Conservation (phyloP, 1,140 invertebrate genomes). For the Paramacrobiotus metropolitanus region DNA sequence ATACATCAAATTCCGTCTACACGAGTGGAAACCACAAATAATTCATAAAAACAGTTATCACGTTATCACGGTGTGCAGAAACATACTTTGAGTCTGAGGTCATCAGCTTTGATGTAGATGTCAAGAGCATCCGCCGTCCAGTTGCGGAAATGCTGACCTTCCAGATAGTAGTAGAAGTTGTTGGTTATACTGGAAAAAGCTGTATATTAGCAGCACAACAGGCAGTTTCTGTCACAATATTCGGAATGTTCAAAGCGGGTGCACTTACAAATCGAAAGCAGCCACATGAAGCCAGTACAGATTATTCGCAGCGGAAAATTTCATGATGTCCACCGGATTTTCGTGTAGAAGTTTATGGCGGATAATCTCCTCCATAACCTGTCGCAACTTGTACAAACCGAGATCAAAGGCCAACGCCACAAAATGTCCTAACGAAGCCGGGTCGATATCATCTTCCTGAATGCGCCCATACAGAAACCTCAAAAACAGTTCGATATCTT, state of each 20-base stretch:
- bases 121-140: not conserved
- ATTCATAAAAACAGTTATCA: not conserved
- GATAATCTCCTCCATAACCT: not conserved
- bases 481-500: not conserved
- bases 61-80: too few relatives aligned
- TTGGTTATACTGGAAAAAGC: not conserved
- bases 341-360: not conserved
- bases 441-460: not conserved
- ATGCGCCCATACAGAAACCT: not conserved
- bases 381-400: not conserved
- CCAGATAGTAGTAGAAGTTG: not conserved
- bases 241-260: not conserved
- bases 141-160: not conserved
- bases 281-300: not conserved
- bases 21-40: not conserved
- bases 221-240: not conserved
- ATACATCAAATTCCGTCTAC: not conserved
- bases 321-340: not conserved
- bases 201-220: not conserved
- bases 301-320: not conserved
- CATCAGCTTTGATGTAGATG: not conserved
- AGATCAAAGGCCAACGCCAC: not conserved
- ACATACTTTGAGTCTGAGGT: not conserved
- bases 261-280: conserved; percentile 1
- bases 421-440: too few relatives aligned